These are phyloP conservation scores for Drosophila sulfurigaster DNA, from an alignment of 1,140 invertebrate species.

Conservation along the genomic window DNA sequence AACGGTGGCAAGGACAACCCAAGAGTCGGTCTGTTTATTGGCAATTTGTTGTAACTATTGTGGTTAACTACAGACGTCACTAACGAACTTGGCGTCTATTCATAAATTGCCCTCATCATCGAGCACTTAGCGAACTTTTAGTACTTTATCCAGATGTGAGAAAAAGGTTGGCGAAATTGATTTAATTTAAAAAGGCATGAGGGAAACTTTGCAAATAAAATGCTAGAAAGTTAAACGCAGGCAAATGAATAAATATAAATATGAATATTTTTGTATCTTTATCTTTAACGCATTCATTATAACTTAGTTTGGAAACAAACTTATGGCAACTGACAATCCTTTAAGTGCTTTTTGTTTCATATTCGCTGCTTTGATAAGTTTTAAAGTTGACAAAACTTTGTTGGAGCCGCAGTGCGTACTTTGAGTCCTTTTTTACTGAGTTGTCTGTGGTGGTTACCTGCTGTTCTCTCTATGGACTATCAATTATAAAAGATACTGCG, in stretches of 20 bases:
- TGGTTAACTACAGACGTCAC: background rate
- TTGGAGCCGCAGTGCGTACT: slow-evolving; percentile 21
- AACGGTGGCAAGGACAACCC: slow-evolving; percentile 55
- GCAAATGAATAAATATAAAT: background rate
- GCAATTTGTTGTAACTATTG: slow-evolving; percentile 26
- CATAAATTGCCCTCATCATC: slow-evolving; percentile 15
- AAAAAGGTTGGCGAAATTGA: background rate
- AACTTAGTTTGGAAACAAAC: background rate
- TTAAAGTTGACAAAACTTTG: slow-evolving; percentile 28
- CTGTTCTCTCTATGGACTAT: slow-evolving; percentile 38
- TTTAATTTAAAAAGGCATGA: background rate
- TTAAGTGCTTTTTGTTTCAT: slow-evolving; percentile 14
- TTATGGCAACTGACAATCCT: slow-evolving; percentile 1
- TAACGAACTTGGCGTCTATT: slow-evolving; percentile 1
- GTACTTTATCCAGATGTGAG: background rate
- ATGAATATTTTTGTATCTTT: background rate
- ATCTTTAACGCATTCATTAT: background rate
- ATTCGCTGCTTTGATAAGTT: background rate
- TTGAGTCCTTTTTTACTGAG: background rate
- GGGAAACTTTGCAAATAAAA: background rate
- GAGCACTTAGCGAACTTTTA: background rate
- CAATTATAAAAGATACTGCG: slow-evolving; percentile 70
- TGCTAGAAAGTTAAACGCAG: background rate
- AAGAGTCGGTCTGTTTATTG: slow-evolving; percentile 9
- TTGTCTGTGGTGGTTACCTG: slow-evolving; percentile 15